Evolutionary conservation across 2,113 vertebrate species (phyloP), one percentile per base, ranked within the genome.

Genomic region (Catharus minimus): DNA sequence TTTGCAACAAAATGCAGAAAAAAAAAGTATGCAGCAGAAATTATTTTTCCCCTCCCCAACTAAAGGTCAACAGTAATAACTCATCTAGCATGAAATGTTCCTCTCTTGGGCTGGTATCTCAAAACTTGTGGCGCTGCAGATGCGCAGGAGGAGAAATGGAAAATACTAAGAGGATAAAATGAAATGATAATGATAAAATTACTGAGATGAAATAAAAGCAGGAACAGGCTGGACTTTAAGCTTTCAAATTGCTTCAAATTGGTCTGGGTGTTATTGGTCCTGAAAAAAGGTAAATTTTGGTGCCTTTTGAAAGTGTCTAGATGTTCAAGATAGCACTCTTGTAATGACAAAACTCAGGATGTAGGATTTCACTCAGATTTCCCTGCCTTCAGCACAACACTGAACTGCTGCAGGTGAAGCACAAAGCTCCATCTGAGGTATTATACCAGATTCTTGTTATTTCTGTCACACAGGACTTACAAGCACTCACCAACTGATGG

Each of bases 61-160:
- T 32, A 73, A 94, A 93, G 88, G 86, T 75, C 90, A 93, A 27
- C 1, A 4, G 74, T 52, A 82, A 9, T 76, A 84, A 87, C 30
- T 87, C 62, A 61, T 90, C 28, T 50, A 27, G 62, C 52, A 79
- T 3, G 16, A 92, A 82, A 86, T 1, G 24, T 3, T 86, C 39
- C 46, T 72, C 38, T 33, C 15, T 7, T 50, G 73, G 24, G 61
- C 52, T 26, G 21, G 62, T 14, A 30, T 20, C 80, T 90, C 49
- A n/a, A 71, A 71, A 41, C 4, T 13, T 7, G n/a, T 14, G 27
- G 62, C 0, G 5, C 43, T 53, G 56, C 14, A 38, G 36, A 52
- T 21, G 36, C 0, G 12, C 22, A 4, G 20, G 12, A 74, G 23
- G 28, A 39, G 32, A 72, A 92, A 82, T 4, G 17, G 69, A 66